A percentile compares a stretch with the other conserved stretches of the same genome.
phyloP scores from a whole-genome alignment of 2,113 vertebrate species.

The Nansenia antarctica region DNA sequence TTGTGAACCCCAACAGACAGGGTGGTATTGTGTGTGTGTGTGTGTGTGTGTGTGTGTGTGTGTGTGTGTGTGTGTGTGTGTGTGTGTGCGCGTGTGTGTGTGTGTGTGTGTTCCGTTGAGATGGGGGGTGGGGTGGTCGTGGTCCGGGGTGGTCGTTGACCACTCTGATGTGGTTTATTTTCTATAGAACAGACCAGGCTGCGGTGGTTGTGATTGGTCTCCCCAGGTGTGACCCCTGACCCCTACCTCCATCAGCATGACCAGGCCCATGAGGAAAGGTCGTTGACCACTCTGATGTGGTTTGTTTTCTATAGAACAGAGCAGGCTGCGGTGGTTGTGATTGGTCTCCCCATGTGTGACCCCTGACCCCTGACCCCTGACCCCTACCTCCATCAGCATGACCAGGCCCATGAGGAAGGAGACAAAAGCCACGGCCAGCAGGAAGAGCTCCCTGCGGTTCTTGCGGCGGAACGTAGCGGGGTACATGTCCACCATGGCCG shows the following conservation, averaged over 20 bases:
- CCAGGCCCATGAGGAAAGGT: background rate
- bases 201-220: background rate
- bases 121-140: too few species aligned
- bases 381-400: slow-evolving; percentile 97
- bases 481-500: slow-evolving; percentile 91
- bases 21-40: too few species aligned
- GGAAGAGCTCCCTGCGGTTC: slow-evolving; percentile 87
- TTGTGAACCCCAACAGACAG: too few species aligned
- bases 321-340: background rate
- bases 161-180: background rate
- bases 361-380: background rate
- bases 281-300: background rate
- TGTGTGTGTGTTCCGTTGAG: too few species aligned
- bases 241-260: background rate
- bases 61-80: too few species aligned
- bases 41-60: too few species aligned
- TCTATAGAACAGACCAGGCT: background rate
- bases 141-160: background rate
- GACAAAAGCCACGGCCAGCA: slow-evolving; percentile 76
- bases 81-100: too few species aligned
- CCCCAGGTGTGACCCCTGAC: too few species aligned
- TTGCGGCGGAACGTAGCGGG: slow-evolving; percentile 85
- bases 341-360: too few species aligned
- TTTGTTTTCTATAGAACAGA: background rate
- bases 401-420: slow-evolving; percentile 88